phyloP scores from a whole-genome alignment of 1,140 invertebrate genomes.

The Drosophila nasuta region DNA sequence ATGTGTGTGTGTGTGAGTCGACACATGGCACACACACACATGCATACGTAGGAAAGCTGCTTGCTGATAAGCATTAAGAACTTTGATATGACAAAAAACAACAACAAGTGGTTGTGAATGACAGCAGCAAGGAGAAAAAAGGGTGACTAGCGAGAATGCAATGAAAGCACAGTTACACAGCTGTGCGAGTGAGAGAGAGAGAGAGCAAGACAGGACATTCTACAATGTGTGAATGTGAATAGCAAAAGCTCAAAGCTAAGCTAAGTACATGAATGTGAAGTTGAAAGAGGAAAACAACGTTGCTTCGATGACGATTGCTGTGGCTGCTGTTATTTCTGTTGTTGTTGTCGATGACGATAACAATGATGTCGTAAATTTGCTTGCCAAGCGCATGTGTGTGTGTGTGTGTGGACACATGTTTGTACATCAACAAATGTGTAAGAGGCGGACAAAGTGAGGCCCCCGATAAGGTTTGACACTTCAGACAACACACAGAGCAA shows the following conservation, averaged over 20 bases:
- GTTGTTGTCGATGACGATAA: constrained; percentile 27
- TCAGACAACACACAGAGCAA: constrained; percentile 13
- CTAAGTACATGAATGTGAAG: not conserved
- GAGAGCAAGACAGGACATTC: not conserved
- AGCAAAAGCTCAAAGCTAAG: constrained; percentile 26
- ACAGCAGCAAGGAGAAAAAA: constrained; percentile 28
- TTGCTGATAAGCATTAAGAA: constrained; percentile 67
- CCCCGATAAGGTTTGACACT: constrained; percentile 51
- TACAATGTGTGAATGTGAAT: too few relatives aligned
- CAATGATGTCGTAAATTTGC: constrained; percentile 41
- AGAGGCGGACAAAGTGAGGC: constrained; percentile 20
- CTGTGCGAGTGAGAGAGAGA: not conserved
- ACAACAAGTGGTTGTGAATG: constrained; percentile 43
- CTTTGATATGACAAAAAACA: constrained; percentile 45
- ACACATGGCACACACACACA: not conserved
- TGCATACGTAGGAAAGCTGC: constrained; percentile 1
- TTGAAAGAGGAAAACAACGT: not conserved
- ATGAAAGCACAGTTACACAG: not conserved
- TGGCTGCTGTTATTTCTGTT: not conserved
- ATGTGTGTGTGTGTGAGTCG: constrained; percentile 12
- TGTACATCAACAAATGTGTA: constrained; percentile 32
- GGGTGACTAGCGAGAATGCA: not conserved
- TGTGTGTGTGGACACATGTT: constrained; percentile 2
- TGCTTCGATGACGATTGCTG: constrained; percentile 12
- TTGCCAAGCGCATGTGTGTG: not conserved